Evolutionary conservation across 92 coral and sea anemone species (phyloP).

Genomic region (Nematostella vectensis): DNA sequence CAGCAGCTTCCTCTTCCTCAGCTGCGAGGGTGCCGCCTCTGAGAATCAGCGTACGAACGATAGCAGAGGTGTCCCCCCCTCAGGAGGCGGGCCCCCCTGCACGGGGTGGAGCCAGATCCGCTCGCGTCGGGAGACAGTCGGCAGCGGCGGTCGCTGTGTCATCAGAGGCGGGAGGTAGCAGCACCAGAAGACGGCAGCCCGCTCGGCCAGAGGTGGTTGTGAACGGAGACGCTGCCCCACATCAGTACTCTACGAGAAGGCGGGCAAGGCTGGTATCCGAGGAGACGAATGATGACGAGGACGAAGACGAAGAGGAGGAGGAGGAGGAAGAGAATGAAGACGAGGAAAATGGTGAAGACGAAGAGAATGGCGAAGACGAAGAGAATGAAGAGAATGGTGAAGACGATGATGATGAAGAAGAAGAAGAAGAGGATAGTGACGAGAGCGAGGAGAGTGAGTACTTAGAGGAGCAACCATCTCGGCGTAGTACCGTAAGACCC

Average conservation of each 20-base stretch:
- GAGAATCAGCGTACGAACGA: constrained; percentile 18
- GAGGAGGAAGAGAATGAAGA: constrained; percentile 46
- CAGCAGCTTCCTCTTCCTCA: not conserved
- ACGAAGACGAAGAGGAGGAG: constrained; percentile 44
- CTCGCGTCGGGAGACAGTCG: constrained; percentile 37
- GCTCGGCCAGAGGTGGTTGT: constrained; percentile 28
- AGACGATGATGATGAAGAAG: constrained; percentile 64
- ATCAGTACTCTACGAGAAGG: constrained; percentile 89
- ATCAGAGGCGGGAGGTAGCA: constrained; percentile 7
- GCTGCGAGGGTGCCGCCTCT: constrained; percentile 21
- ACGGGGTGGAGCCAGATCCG: constrained; percentile 25
- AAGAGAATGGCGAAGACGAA: constrained; percentile 23
- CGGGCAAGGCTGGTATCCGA: constrained; percentile 44
- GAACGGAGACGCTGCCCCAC: constrained; percentile 35
- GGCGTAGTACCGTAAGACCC: constrained; percentile 60
- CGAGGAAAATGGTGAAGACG: constrained; percentile 39
- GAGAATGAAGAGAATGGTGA: constrained; percentile 44
- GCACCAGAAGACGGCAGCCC: constrained; percentile 25
- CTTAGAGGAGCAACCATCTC: constrained; percentile 25
- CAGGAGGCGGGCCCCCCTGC: constrained; percentile 27
- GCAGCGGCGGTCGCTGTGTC: constrained; percentile 40
- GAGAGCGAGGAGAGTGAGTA: constrained; percentile 34
- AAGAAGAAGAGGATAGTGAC: constrained; percentile 60
- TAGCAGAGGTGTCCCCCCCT: constrained; percentile 19
- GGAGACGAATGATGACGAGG: constrained; percentile 30